phyloP scores from a whole-genome alignment of 2,113 vertebrate genomes.

The Nycticorax nycticorax region DNA sequence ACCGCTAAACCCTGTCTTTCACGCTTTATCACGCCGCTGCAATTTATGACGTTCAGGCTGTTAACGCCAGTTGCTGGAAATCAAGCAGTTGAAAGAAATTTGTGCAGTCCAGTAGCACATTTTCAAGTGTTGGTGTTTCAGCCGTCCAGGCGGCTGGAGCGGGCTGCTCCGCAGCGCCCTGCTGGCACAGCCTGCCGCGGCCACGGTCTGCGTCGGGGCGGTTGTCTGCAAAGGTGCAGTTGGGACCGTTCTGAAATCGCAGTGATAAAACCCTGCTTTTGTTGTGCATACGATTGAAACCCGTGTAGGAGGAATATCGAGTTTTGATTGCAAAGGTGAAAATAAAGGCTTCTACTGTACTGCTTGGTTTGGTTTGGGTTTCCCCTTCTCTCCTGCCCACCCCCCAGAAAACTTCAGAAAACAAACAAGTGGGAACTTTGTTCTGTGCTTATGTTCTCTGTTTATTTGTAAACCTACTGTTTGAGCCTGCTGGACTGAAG shows the following conservation, averaged over 20 bases:
- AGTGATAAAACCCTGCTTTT: background rate
- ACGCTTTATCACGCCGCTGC: background rate
- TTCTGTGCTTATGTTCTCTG: background rate
- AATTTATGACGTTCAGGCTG: background rate
- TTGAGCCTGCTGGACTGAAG: background rate
- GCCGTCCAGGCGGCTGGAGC: background rate
- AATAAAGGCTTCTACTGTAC: background rate
- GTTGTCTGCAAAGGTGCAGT: background rate
- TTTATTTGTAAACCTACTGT: background rate
- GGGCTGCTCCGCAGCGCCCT: background rate
- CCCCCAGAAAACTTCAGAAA: background rate
- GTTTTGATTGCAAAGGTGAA: background rate
- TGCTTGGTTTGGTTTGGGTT: background rate
- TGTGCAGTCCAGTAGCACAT: fast-evolving
- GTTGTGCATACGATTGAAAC: background rate
- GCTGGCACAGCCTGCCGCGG: background rate
- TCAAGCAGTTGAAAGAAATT: background rate
- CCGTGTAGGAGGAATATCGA: background rate
- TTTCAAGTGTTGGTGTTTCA: background rate
- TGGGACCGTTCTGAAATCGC: too few species aligned
- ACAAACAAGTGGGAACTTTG: background rate
- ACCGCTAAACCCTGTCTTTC: background rate
- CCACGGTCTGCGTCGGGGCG: fast-evolving
- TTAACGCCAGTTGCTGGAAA: background rate
- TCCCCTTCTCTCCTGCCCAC: too few species aligned